Percentiles rank a stretch among this genome's conserved stretches.
Conservation (phyloP, 2,888 invertebrate genomes). For the Panopea generosa region DNA sequence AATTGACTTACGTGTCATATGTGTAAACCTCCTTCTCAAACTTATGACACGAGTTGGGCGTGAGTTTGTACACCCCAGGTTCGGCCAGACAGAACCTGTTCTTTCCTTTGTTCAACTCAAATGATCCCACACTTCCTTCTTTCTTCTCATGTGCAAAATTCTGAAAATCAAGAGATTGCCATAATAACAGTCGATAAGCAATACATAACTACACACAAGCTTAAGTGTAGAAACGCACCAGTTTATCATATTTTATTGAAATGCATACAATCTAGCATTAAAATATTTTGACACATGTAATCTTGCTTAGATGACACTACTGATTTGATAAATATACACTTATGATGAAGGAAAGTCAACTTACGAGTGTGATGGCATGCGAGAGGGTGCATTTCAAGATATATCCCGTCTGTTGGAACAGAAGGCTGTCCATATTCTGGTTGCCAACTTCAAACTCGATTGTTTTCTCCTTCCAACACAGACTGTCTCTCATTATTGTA, state of each 20-base stretch:
- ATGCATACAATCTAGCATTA: too few relatives aligned
- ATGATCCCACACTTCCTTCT: slow-evolving; percentile 81
- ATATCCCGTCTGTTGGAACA: slow-evolving; percentile 93
- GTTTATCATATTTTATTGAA: too few relatives aligned
- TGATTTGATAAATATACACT: too few relatives aligned
- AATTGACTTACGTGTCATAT: slow-evolving; percentile 86
- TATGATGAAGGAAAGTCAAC: too few relatives aligned
- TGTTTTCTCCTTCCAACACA: slow-evolving; percentile 93
- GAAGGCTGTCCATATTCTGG: slow-evolving; percentile 87
- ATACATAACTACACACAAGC: too few relatives aligned
- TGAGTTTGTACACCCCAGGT: slow-evolving; percentile 85
- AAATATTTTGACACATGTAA: too few relatives aligned
- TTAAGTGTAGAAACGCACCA: too few relatives aligned
- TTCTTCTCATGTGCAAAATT: slow-evolving; percentile 82
- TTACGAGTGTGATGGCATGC: slow-evolving; percentile 86
- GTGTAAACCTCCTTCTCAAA: slow-evolving; percentile 87
- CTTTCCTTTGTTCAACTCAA: slow-evolving; percentile 88
- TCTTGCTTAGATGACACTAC: too few relatives aligned
- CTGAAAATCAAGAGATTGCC: slow-evolving; percentile 69
- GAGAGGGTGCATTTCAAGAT: slow-evolving; percentile 90
- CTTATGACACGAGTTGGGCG: slow-evolving; percentile 93
- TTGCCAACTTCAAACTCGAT: slow-evolving; percentile 85
- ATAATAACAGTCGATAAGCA: too few relatives aligned
- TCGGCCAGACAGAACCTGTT: slow-evolving; percentile 91
- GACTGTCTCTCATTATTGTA: slow-evolving; percentile 89